These are phyloP conservation scores for Aegithalos caudatus DNA, from an alignment of 2,113 vertebrate species.

Conservation along the genomic window DNA sequence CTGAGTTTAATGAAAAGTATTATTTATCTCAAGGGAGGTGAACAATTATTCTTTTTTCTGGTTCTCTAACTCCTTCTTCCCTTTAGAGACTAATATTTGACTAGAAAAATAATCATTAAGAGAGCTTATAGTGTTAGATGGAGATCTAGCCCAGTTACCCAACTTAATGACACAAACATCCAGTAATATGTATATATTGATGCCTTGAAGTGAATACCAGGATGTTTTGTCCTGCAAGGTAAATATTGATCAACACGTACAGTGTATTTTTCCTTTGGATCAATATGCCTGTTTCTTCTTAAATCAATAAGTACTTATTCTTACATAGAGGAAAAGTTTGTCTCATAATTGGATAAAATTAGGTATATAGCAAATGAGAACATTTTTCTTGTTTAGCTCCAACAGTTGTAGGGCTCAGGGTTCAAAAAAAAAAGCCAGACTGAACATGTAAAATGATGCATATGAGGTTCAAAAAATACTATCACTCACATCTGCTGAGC, in stretches of 20 bases:
- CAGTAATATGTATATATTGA: conserved; percentile 51
- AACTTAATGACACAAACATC: conserved; percentile 48
- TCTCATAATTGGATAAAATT: conserved; percentile 38
- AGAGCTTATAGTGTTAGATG: conserved; percentile 8
- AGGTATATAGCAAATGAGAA: not conserved
- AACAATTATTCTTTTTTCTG: conserved; percentile 65
- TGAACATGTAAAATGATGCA: not conserved
- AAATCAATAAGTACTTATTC: conserved; percentile 58
- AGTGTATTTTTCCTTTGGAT: conserved; percentile 51
- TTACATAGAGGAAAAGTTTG: conserved; percentile 38
- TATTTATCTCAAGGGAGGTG: conserved; percentile 43
- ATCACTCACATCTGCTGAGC: not conserved
- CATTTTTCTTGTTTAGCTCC: conserved; percentile 14
- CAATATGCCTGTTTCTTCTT: conserved; percentile 45
- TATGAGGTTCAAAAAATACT: not conserved
- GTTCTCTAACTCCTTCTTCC: conserved; percentile 47
- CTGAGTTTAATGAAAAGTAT: conserved; percentile 52
- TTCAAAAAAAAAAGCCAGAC: not conserved
- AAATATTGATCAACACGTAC: conserved; percentile 51
- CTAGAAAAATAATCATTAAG: conserved; percentile 47
- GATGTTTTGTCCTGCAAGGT: conserved; percentile 43
- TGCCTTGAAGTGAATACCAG: conserved; percentile 38
- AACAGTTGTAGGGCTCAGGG: not conserved
- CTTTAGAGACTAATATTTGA: conserved; percentile 39
- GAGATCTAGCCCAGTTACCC: conserved; percentile 37